Percentiles rank a stretch among this genome's conserved stretches.
Evolutionary conservation across 2,113 vertebrate species (phyloP).

Genomic region (Podiceps cristatus): DNA sequence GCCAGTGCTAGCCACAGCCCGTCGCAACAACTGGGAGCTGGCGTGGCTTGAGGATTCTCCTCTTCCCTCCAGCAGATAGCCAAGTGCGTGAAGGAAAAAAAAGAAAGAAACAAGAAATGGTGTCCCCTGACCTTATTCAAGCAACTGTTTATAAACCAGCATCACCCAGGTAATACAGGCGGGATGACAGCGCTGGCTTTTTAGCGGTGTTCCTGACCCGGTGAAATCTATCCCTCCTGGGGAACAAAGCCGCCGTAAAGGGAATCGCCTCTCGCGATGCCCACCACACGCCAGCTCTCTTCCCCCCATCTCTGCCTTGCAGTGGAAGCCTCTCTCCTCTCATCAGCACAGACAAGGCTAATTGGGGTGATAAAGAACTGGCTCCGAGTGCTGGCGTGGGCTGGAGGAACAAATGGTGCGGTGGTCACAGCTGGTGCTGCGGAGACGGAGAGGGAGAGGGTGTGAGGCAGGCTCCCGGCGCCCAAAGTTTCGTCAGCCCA

Average conservation of each 20-base stretch:
- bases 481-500: background rate
- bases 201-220: background rate
- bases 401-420: slow-evolving; percentile 50
- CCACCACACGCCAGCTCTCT: background rate
- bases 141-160: background rate
- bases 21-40: background rate
- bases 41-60: background rate
- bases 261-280: background rate
- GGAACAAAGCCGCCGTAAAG: background rate
- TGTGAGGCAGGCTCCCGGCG: slow-evolving; percentile 23
- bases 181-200: background rate
- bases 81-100: background rate
- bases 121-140: background rate
- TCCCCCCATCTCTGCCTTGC: background rate
- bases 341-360: slow-evolving; percentile 69
- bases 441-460: slow-evolving; percentile 41
- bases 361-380: slow-evolving; percentile 59
- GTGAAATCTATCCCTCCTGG: background rate
- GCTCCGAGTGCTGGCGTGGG: slow-evolving; percentile 10
- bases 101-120: accelerated
- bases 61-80: background rate
- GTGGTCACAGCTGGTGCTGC: slow-evolving; percentile 50
- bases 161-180: background rate
- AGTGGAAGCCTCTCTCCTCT: slow-evolving; percentile 52
- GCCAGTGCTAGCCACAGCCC: accelerated